Conservation (phyloP, 2,888 invertebrate genomes). For the Bombyx huttoni region DNA sequence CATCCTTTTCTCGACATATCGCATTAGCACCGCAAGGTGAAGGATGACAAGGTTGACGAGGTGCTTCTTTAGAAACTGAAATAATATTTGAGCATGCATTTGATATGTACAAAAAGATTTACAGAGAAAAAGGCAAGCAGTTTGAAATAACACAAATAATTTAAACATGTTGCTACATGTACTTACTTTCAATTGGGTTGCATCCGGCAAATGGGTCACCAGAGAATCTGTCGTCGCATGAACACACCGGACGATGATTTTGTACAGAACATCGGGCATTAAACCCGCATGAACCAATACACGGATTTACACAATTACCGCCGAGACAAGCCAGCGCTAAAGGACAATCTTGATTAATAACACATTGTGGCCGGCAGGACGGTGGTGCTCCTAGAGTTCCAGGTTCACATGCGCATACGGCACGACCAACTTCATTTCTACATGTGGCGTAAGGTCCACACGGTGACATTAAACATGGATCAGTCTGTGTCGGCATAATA, state of each 20-base stretch:
- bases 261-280: slow-evolving; percentile 82
- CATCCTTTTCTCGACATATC: slow-evolving; percentile 80
- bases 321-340: slow-evolving; percentile 80
- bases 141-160: slow-evolving; percentile 6
- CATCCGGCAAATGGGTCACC: slow-evolving; percentile 87
- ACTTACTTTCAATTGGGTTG: slow-evolving; percentile 72
- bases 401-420: slow-evolving; percentile 80
- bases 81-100: slow-evolving; percentile 26
- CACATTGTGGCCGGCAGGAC: slow-evolving; percentile 82
- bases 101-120: slow-evolving; percentile 14
- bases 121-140: slow-evolving; percentile 13
- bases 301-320: slow-evolving; percentile 82
- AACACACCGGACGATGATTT: slow-evolving; percentile 83
- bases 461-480: slow-evolving; percentile 79
- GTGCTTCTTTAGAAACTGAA: slow-evolving; percentile 72
- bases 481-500: slow-evolving; percentile 34
- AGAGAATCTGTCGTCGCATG: slow-evolving; percentile 80
- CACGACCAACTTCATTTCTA: slow-evolving; percentile 73
- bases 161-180: slow-evolving; percentile 2
- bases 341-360: slow-evolving; percentile 85
- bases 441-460: slow-evolving; percentile 79
- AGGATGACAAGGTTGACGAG: slow-evolving; percentile 81
- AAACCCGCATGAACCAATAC: slow-evolving; percentile 81
- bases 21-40: slow-evolving; percentile 87
- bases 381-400: slow-evolving; percentile 86